Conservation (phyloP, 2,888 invertebrate genomes). For the Leptothorax acervorum region DNA sequence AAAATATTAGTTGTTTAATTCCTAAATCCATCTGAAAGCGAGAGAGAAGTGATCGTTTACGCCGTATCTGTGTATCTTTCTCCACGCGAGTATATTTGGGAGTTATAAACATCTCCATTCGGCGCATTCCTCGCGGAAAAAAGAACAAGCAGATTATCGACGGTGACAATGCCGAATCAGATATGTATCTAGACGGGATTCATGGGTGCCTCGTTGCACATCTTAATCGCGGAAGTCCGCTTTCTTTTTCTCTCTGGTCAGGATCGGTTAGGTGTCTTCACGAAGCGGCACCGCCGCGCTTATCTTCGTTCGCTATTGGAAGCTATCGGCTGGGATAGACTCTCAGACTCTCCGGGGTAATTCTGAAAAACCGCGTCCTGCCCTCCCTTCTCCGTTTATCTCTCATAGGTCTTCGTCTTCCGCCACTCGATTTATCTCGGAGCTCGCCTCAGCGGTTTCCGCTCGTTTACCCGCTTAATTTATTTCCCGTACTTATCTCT, state of each 20-base stretch:
- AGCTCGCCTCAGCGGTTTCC: constrained; percentile 47
- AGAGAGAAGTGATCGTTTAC: background rate
- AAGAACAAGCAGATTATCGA: constrained; percentile 65
- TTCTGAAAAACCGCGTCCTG: constrained; percentile 48
- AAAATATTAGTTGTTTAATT: background rate
- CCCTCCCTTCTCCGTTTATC: constrained; percentile 5
- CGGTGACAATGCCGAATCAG: constrained; percentile 67
- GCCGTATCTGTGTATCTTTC: background rate
- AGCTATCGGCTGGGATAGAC: constrained; percentile 26
- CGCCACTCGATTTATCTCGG: constrained; percentile 51
- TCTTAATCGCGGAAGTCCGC: constrained; percentile 73
- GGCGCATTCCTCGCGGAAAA: constrained; percentile 1
- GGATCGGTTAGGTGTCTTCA: constrained; percentile 40
- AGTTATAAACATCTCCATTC: constrained; percentile 12
- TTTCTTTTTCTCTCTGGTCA: background rate
- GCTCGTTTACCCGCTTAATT: constrained; percentile 50
- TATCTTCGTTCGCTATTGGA: constrained; percentile 43
- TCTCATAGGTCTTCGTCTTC: constrained; percentile 43
- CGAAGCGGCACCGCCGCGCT: constrained; percentile 40
- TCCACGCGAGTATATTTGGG: background rate
- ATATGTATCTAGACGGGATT: constrained; percentile 73
- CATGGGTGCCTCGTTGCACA: constrained; percentile 64
- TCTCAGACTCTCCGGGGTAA: background rate
- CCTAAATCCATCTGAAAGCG: background rate
- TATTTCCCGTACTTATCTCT: constrained; percentile 46